Percentiles rank a stretch among this genome's conserved stretches.
Conservation (phyloP, 2,113 vertebrate genomes). For the Dasypus novemcinctus region DNA sequence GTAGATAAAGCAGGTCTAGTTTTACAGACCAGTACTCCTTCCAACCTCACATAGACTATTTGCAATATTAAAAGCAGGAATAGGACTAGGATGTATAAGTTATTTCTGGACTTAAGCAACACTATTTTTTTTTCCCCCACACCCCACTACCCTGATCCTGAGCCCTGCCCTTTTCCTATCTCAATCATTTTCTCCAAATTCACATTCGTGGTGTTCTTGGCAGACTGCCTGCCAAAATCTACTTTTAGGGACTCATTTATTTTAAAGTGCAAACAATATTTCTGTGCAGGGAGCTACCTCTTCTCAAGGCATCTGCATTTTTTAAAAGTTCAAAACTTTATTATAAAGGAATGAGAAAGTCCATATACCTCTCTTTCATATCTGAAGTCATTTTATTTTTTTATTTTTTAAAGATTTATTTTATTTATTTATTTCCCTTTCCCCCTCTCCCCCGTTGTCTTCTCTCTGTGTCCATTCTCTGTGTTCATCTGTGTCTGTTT, state of each 20-base stretch:
- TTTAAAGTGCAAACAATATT: constrained; percentile 33
- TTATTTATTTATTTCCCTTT: too few species aligned
- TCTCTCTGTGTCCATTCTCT: too few species aligned
- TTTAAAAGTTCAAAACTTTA: not conserved
- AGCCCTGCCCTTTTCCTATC: not conserved
- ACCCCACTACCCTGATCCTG: not conserved
- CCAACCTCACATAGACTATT: not conserved
- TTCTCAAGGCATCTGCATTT: not conserved
- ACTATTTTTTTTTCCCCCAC: not conserved
- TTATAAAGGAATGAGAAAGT: not conserved
- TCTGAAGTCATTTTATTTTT: not conserved
- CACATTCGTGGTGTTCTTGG: not conserved
- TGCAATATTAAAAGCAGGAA: not conserved
- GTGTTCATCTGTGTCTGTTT: too few species aligned
- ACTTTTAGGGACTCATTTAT: not conserved
- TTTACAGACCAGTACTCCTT: not conserved
- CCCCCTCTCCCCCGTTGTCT: too few species aligned
- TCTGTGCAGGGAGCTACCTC: not conserved
- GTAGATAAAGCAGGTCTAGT: not conserved
- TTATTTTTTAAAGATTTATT: too few species aligned
- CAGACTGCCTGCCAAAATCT: not conserved
- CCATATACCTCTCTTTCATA: not conserved
- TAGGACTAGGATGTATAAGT: not conserved
- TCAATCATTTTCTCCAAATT: not conserved
- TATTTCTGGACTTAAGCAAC: not conserved